Base-by-base conservation (phyloP, 2,888 invertebrate species). In the Leptopilina syphax region DNA sequence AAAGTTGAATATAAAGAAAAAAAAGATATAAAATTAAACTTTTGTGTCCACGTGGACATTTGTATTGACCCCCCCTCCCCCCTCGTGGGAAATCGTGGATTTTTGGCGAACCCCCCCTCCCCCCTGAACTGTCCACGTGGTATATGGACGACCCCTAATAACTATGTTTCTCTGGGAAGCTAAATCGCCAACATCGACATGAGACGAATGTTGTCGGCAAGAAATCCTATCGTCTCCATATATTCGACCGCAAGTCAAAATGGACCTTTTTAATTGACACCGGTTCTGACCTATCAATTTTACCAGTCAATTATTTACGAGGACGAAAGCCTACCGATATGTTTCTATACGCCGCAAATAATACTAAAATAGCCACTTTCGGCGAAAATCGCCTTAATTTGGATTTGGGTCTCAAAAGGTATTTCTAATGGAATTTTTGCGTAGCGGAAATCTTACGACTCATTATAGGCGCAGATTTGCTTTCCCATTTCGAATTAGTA, bases 381-480 rank as follows among this genome's bases (percentile, higher is more conserved):
- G 90, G 90, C 0, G 82, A 70, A 3, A 78, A 81, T 2, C 78
- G 82, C 0, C 70, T 88, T 0, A 18, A 44, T 24, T 63, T 90
- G 0, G 84, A 89, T 54, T 68, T 91, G 6, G 88, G 89, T 6
- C 79, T 90, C 3, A 85, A 87, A 13, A 84, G 89, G 1, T 83
- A 81, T 1, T 89, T 88, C 47, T 67, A 76, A 0, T 91, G 89
- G 89, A 82, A 84, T 1, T 91, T 90, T 79, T 80, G 88, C 0
- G 83, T 91, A 0, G 90, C 90, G 0, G 88, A 90, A 67, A 87
- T 90, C 1, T 80, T 87, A 0, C 86, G 84, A 24, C 87, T 90
- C 0, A 91, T 91, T 9, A 90, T 90, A 18, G 88, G 89, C 3
- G 88, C 86, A 0, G 89, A 90, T 82, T 89, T 91, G 78, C 80